These are phyloP conservation scores for Sebastes cheni DNA, from an alignment of 2,797 vertebrate genomes.

Conservation along the genomic window DNA sequence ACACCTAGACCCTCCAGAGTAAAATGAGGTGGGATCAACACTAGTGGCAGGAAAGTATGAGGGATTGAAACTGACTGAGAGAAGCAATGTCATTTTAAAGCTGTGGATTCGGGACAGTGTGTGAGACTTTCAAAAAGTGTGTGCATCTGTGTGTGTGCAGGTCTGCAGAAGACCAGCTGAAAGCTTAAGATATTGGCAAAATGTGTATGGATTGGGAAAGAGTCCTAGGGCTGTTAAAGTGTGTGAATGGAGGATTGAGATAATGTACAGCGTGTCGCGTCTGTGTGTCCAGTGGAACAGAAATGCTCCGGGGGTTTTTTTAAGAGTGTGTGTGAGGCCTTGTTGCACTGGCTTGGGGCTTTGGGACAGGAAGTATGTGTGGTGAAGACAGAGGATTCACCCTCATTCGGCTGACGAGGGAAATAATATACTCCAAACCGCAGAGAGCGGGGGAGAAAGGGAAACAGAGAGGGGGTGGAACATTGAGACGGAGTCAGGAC, in stretches of 20 bases:
- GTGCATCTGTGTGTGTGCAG: not conserved
- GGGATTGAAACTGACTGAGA: conserved; percentile 31
- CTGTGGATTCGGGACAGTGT: conserved; percentile 18
- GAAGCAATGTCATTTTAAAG: conserved; percentile 35
- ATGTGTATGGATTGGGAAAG: conserved; percentile 23
- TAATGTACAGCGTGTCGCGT: conserved; percentile 17
- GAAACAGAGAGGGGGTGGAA: conserved; percentile 48
- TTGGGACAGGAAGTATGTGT: conserved; percentile 63
- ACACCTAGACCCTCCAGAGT: not conserved
- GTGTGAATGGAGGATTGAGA: conserved; percentile 42
- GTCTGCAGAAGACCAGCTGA: not conserved
- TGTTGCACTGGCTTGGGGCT: conserved; percentile 47
- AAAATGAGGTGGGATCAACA: conserved; percentile 30
- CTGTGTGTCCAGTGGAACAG: conserved; percentile 27
- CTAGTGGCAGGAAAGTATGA: not conserved
- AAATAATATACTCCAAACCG: conserved; percentile 72
- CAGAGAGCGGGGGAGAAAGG: conserved; percentile 19
- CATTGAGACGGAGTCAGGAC: conserved; percentile 41
- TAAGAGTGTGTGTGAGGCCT: conserved; percentile 41
- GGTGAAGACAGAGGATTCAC: conserved; percentile 67
- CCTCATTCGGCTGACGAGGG: conserved; percentile 61
- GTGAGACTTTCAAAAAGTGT: not conserved
- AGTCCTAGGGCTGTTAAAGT: conserved; percentile 19
- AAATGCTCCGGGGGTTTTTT: conserved; percentile 1
- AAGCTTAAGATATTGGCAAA: conserved; percentile 41